These are phyloP conservation scores for Fabriciana adippe DNA, from an alignment of 2,888 invertebrate genomes.

Conservation along the genomic window DNA sequence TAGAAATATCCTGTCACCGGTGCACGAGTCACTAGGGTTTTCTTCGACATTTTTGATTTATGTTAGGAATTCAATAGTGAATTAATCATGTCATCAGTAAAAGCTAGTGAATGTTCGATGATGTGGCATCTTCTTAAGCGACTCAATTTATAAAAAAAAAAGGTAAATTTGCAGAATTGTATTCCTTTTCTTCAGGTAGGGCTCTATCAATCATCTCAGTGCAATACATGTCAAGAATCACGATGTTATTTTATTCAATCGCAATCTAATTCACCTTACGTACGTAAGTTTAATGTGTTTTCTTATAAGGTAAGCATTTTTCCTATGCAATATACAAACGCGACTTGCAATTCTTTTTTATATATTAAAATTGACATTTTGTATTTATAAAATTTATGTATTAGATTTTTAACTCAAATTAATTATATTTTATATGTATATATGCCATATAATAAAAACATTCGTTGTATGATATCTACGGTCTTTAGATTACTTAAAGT, in stretches of 20 bases:
- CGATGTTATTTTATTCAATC: conserved; percentile 41
- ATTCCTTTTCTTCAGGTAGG: conserved; percentile 33
- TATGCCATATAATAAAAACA: no score
- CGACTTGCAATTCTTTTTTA: neutral
- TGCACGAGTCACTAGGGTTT: neutral
- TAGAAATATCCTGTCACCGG: no score
- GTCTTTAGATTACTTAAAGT: no score
- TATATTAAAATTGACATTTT: no score
- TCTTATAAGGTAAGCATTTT: conserved; percentile 17
- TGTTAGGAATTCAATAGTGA: conserved; percentile 5
- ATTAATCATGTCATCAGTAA: conserved; percentile 18
- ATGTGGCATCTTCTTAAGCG: conserved; percentile 24
- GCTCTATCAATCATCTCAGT: conserved; percentile 40
- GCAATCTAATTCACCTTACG: conserved; percentile 39
- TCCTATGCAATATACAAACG: neutral
- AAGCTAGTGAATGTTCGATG: conserved; percentile 17
- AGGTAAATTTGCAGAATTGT: conserved; percentile 25
- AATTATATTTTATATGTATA: no score
- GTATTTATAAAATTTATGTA: no score
- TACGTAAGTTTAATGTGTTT: conserved; percentile 29
- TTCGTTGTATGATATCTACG: no score
- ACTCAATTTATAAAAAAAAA: conserved; percentile 28
- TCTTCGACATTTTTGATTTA: neutral
- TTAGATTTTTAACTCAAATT: no score
- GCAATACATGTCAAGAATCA: conserved; percentile 39